Evolutionary conservation across 92 coral and sea anemone genomes (phyloP), one percentile per base, ranked within the genome.

Genomic region (Porites cylindrica): DNA sequence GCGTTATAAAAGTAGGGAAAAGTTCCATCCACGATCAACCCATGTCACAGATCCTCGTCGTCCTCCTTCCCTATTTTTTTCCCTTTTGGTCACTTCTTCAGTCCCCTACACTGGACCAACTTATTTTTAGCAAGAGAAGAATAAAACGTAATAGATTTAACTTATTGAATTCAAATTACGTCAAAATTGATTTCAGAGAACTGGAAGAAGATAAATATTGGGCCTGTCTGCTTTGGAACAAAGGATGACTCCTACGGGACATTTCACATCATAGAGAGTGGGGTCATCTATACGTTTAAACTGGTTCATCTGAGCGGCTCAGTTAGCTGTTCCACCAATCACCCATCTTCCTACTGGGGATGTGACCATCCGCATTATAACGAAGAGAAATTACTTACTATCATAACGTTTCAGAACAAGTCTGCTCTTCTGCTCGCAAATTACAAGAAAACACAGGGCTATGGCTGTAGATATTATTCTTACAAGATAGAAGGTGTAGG

Each of bases 171-270:
- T 54, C 60, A 62, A 62, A 14, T 62, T 2, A 62, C 8, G 20
- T 14, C 23, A 1, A 62, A 62, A 1, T 51, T 52, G 10, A 1
- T 74, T 19, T 19, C n/a, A 74, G 64, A 10, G 16, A 73, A 51
- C 21, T 74, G 78, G 78, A 74, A 51, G 11, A 74, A 52, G 65
- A 74, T 74, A 17, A 74, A 74, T 10, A 18, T 11, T 21, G 50
- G 1, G 10, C 64, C 47, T 2, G 78, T 51, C 16, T 74, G 78
- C 38, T 74, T 74, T 74, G 78, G 78, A 51, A n/a, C 63, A 8
- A 13, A n/a, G 20, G 38, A 74, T 52, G 63, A 20, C 78, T 11
- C 32, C 10, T 13, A 51, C 47, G 78, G 63, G 19, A 6, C 54
- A 0, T 72, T 72, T 38, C 0, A 17, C 24, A 72, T 74, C 47